Evolutionary conservation across 2,113 vertebrate species (phyloP).

Genomic region (Centropristis striata): DNA sequence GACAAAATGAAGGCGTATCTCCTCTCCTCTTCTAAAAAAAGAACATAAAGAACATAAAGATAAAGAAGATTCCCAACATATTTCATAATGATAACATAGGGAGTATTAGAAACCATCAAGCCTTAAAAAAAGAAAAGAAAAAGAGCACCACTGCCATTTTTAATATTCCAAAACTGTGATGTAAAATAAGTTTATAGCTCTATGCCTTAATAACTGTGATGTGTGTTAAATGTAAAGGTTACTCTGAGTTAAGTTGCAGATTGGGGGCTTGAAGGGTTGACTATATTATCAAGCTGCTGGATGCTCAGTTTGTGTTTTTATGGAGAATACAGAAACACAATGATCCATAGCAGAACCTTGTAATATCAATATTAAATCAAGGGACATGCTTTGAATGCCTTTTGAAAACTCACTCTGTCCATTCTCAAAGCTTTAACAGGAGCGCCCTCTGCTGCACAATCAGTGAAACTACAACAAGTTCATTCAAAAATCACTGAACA

Average conservation of each 20-base stretch:
- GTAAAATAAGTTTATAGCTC: background rate
- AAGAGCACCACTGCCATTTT: background rate
- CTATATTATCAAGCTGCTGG: too few relatives aligned
- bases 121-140: background rate
- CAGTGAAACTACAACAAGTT: conserved; percentile 9
- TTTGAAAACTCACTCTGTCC: background rate
- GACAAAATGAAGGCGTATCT: too few relatives aligned
- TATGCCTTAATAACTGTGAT: background rate
- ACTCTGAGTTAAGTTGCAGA: background rate
- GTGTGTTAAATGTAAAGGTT: background rate
- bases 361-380: too few relatives aligned
- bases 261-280: background rate
- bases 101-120: background rate
- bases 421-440: conserved; percentile 36
- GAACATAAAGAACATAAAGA: too few relatives aligned
- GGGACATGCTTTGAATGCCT: fast-evolving
- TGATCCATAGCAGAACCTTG: too few relatives aligned
- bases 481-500: background rate
- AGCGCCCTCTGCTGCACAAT: conserved; percentile 73
- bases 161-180: background rate
- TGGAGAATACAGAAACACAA: too few relatives aligned
- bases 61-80: too few relatives aligned
- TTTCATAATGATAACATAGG: background rate
- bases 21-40: too few relatives aligned
- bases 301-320: too few relatives aligned